Evolutionary conservation across 2,888 invertebrate species (phyloP), one percentile per base, ranked within the genome.

Genomic region (Hipparchia sbordonii): DNA sequence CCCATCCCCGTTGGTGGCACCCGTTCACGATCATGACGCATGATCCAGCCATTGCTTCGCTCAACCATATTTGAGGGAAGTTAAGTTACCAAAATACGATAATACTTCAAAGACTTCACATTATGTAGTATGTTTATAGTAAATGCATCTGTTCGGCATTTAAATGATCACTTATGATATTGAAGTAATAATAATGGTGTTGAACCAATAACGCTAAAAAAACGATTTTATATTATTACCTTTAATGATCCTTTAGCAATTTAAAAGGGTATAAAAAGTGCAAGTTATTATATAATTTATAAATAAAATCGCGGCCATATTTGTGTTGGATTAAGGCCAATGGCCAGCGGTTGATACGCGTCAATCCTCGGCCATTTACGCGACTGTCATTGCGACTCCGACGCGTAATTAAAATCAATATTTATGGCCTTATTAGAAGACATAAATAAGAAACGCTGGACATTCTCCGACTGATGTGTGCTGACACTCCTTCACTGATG

Each of bases 361-460:
- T 84, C 83, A 84, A 81, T 77, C 78, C 73, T 72, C 77, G 76
- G 77, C 81, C 82, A 82, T 85, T 82, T 83, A 82, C 79, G 82
- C 77, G 74, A 73, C 83, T 84, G 83, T 82, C 84, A 83, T 79
- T 79, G 79, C 71, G 71, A 67, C 80, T 75, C 79, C 77, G 82
- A 83, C 81, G 78, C 79, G 82, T 87, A 87, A 88, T 89, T 88
- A 87, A 85, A 84, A 84, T 85, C 82, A 84, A 87, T 89, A 89
- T 89, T 88, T 85, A 89, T 87, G 78, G 84, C 76, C 77, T 77
- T 78, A 79, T 78, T 77, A 79, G 76, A 75, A 72, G 74, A 76
- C 71, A 77, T 79, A 82, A 82, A 76, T 76, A 78, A 77, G 76
- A 74, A 76, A 73, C 73, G 56, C 48, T 74, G 74, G 72, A 78